phyloP scores from a whole-genome alignment of 2,888 invertebrate genomes.

The Phasia obesa region DNA sequence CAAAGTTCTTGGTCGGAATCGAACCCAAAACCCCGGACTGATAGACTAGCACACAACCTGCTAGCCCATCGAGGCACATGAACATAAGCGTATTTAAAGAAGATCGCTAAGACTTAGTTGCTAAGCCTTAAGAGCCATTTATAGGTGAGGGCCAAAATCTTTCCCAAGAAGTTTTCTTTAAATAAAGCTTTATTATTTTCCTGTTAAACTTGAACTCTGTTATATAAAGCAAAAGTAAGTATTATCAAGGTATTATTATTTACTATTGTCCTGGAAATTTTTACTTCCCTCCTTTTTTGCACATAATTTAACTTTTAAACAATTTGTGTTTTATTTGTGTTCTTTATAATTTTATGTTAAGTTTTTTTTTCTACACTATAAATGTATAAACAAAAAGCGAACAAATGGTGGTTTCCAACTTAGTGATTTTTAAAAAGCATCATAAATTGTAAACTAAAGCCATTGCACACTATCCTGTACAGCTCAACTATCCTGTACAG shows the following conservation, averaged over 20 bases:
- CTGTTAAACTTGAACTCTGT: too few species aligned
- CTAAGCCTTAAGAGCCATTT: too few species aligned
- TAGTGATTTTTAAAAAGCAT: conserved; percentile 68
- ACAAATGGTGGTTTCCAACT: conserved; percentile 63
- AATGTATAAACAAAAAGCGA: not conserved
- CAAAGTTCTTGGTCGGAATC: too few species aligned
- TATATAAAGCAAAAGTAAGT: not conserved
- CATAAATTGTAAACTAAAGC: conserved; percentile 66
- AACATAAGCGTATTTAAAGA: too few species aligned
- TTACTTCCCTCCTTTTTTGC: not conserved
- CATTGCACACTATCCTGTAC: conserved; percentile 44
- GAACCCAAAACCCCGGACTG: too few species aligned
- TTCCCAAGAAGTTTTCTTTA: too few species aligned
- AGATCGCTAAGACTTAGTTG: too few species aligned
- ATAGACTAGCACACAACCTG: too few species aligned
- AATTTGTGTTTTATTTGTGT: conserved; percentile 30
- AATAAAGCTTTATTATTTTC: too few species aligned
- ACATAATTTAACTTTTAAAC: not conserved
- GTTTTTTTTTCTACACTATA: not conserved
- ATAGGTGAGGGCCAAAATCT: too few species aligned
- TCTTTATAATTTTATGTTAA: conserved; percentile 18
- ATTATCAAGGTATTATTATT: not conserved
- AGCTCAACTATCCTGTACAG: not conserved
- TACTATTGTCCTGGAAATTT: conserved; percentile 1
- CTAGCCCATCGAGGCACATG: too few species aligned